These are phyloP conservation scores for Thunnus maccoyii DNA, from an alignment of 2,113 vertebrate genomes.

Conservation along the genomic window DNA sequence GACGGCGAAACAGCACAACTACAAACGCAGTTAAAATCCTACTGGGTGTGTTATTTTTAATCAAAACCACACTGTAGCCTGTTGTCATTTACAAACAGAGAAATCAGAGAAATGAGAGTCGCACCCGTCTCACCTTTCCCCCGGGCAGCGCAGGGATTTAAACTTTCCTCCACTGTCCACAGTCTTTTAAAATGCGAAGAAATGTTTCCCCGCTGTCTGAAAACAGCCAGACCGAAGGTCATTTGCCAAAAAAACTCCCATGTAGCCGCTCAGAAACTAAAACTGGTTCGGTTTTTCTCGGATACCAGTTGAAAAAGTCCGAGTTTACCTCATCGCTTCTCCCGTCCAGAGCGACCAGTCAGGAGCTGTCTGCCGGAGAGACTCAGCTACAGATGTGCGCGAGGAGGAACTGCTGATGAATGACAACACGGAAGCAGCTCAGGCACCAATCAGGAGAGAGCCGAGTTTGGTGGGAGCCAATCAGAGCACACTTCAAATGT, in stretches of 20 bases:
- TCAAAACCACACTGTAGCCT: not conserved
- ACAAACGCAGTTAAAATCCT: not conserved
- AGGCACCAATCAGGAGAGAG: conserved; percentile 61
- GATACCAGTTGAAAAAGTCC: not conserved
- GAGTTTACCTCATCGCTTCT: not conserved
- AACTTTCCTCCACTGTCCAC: conserved; percentile 57
- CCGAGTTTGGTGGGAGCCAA: conserved; percentile 52
- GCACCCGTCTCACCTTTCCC: conserved; percentile 49
- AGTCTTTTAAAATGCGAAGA: conserved; percentile 1
- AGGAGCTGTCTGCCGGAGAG: conserved; percentile 8
- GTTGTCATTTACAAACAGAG: not conserved
- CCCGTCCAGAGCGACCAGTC: conserved; percentile 1
- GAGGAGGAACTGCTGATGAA: conserved; percentile 34
- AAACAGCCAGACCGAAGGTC: not conserved
- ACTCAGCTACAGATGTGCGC: conserved; percentile 31
- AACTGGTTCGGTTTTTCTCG: not conserved
- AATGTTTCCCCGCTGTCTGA: not conserved
- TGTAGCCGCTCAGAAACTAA: not conserved
- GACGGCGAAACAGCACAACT: not conserved
- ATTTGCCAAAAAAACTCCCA: not conserved
- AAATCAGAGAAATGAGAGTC: not conserved
- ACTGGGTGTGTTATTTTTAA: fast-evolving
- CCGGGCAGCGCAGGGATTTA: conserved; percentile 26
- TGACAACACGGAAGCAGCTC: conserved; percentile 39
- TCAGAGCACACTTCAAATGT: not conserved